A percentile compares a stretch with the other conserved stretches of the same genome.
Conservation (phyloP, 2,113 vertebrate species). For the Coryphaenoides rupestris region DNA sequence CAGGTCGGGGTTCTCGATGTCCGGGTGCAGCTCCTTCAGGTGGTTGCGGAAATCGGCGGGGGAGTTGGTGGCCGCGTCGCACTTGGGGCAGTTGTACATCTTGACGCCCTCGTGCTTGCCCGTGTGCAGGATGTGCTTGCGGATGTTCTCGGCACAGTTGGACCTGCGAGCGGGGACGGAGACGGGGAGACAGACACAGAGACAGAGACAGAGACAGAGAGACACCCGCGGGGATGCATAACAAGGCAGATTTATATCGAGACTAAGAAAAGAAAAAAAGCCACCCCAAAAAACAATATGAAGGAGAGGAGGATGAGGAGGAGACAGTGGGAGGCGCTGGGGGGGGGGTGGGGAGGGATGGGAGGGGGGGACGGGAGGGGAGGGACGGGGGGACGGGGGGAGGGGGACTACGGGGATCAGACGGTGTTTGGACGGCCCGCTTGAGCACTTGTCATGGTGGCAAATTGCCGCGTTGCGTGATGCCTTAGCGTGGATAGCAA, state of each 20-base stretch:
- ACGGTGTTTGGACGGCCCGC: not conserved
- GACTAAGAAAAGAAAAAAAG: too few species aligned
- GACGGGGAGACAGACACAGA: too few species aligned
- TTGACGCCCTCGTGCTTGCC: conserved; percentile 96
- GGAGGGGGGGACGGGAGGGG: too few species aligned
- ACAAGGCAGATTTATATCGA: too few species aligned
- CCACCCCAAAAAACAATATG: too few species aligned
- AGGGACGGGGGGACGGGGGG: too few species aligned
- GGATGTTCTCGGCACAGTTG: conserved; percentile 98
- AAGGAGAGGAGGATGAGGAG: too few species aligned
- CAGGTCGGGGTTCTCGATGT: conserved; percentile 96
- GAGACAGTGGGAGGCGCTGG: too few species aligned
- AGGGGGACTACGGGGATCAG: not conserved
- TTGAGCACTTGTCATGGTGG: too few species aligned
- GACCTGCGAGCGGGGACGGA: too few species aligned
- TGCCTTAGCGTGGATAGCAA: conserved; percentile 19
- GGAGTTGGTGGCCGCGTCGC: conserved; percentile 86
- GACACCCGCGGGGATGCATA: not conserved
- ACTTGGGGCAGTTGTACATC: conserved; percentile 99
- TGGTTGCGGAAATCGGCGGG: conserved; percentile 97
- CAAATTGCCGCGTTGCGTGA: not conserved
- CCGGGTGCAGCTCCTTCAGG: conserved; percentile 87
- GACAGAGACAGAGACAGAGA: conserved; percentile 24
- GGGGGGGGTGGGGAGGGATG: too few species aligned
- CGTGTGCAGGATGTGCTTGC: conserved; percentile 96